Conservation (phyloP, 1,140 invertebrate species). For the Eriocheir sinensis region DNA sequence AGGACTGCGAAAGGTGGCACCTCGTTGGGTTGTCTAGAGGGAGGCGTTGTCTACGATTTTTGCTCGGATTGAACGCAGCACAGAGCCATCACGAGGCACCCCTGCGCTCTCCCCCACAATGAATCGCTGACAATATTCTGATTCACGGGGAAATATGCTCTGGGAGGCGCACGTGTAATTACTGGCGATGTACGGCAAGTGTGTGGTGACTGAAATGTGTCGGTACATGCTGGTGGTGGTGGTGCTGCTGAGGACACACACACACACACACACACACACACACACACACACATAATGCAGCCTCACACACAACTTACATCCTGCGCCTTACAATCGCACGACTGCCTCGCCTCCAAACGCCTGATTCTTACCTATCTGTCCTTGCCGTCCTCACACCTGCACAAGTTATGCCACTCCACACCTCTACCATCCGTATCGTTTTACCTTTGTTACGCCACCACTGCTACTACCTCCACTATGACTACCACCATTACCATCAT, state of each 20-base stretch:
- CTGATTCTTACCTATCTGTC: neutral
- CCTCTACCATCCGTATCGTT: neutral
- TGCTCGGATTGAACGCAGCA: neutral
- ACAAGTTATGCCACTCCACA: neutral
- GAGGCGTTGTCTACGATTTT: slow-evolving; percentile 36
- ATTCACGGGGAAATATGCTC: slow-evolving; percentile 45
- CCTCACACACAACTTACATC: neutral
- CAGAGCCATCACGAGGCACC: neutral
- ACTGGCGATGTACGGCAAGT: slow-evolving; percentile 25
- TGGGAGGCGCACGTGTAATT: neutral
- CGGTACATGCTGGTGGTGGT: neutral
- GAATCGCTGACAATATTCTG: slow-evolving; percentile 62
- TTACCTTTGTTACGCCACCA: neutral
- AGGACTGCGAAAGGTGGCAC: slow-evolving; percentile 33
- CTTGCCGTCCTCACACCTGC: neutral
- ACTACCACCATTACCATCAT: neutral
- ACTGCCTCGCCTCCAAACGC: neutral
- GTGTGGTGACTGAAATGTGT: slow-evolving; percentile 29
- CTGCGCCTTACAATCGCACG: neutral
- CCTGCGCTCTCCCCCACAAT: slow-evolving; percentile 17
- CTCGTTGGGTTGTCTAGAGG: slow-evolving; percentile 35
- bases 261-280: slow-evolving; percentile 1
- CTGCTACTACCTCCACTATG: neutral
- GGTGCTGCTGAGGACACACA: neutral
- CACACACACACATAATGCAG: neutral